Evolutionary conservation across 2,888 invertebrate genomes (phyloP), one percentile per base, ranked within the genome.

Genomic region (Dolomedes plantarius): DNA sequence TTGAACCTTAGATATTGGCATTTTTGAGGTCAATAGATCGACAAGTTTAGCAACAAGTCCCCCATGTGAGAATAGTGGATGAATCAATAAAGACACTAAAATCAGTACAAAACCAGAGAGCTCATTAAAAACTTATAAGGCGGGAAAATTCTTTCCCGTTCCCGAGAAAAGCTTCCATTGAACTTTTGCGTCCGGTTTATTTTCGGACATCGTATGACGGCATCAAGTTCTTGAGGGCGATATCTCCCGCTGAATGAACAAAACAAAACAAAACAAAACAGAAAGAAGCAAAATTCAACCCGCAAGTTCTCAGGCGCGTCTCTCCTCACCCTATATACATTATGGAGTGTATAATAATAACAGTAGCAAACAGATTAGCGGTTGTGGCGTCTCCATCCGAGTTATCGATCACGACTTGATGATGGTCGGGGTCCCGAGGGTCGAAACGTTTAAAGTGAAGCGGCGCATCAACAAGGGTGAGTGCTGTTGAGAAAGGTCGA

Each of bases 381-480:
- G 56, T 56, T 56, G 62, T 64, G 74, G 64, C 39, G 27, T 62
- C 56, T 64, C 36, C 39, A 16, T 29, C 0, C 16, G 64, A 62
- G 74, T 64, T 28, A 31, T 62, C 62, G 36, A 31, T 56, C 56
- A 56, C 56, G 56, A 56, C 56, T 32, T 65, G 77, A 36, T 32
- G 77, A 85, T 41, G 46, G 77, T 73, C 11, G 68, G 76, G 83
- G 71, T 65, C 16, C 9, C 28, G 11, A 6, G 77, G 83, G 83
- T 77, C 77, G 83, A 77, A 85, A 68, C 83, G 77, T 85, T 85
- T 85, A 85, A 83, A 69, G 23, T 56, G 56, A 56, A 16, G 56
- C 23, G 56, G 19, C 23, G 56, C 5, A 56, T 56, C 56, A 56
- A 56, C 56, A 56, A 23, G 56, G 5, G 56, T 56, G 19, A 56